A percentile compares a stretch with the other conserved stretches of the same genome.
Conservation (phyloP, 2,797 vertebrate genomes). For the Pipistrellus nathusii region DNA sequence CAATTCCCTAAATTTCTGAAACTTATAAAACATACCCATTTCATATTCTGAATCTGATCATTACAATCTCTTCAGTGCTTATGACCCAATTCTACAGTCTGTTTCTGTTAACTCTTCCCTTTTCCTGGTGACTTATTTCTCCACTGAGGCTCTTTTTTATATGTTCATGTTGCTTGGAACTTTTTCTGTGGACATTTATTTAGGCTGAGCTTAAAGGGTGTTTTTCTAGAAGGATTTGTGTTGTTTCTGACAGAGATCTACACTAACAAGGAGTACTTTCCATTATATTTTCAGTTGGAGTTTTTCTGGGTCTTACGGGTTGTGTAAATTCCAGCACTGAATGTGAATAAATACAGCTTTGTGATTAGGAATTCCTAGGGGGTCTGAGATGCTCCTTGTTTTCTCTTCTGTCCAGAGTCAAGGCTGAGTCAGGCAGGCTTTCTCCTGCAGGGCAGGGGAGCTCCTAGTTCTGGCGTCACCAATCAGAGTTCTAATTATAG, state of each 20-base stretch:
- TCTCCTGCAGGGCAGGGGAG: not conserved
- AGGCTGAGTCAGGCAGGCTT: not conserved
- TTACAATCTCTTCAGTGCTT: not conserved
- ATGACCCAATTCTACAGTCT: not conserved
- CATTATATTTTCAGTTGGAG: not conserved
- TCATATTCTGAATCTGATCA: not conserved
- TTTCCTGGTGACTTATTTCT: not conserved
- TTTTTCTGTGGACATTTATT: not conserved
- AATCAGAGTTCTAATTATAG: no score
- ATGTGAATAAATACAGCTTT: not conserved
- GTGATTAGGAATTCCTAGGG: not conserved
- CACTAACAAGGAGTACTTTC: not conserved
- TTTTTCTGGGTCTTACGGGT: not conserved
- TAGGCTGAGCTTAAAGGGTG: not conserved
- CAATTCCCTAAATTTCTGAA: not conserved
- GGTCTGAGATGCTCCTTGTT: not conserved
- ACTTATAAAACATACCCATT: not conserved
- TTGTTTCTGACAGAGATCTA: constrained; percentile 19
- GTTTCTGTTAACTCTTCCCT: not conserved
- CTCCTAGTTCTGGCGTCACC: not conserved
- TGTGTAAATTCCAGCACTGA: not conserved
- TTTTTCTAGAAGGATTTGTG: not conserved
- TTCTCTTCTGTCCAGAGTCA: not conserved
- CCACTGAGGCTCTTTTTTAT: not conserved
- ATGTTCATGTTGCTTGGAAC: not conserved